Conservation (phyloP, 2,888 invertebrate genomes). For the Drepanosiphum platanoidis region DNA sequence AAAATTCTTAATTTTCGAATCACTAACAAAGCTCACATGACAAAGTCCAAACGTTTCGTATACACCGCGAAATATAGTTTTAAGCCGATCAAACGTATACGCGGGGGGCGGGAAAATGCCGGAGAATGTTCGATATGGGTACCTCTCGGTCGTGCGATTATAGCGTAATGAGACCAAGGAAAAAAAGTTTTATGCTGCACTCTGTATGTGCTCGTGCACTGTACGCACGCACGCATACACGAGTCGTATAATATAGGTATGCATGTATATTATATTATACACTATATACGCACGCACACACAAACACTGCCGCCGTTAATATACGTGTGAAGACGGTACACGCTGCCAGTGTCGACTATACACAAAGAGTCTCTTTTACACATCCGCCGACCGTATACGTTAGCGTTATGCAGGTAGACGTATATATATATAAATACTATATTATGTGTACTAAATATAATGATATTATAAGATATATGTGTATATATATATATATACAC, state of each 20-base stretch:
- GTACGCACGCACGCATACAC: neutral
- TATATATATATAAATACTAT: neutral
- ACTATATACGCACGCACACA: conserved; percentile 12
- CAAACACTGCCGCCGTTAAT: conserved; percentile 21
- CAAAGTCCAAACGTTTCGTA: no score
- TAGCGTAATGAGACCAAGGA: no score
- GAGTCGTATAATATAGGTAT: neutral
- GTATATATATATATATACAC: neutral
- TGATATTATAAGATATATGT: no score
- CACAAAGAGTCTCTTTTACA: conserved; percentile 25
- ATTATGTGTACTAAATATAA: no score
- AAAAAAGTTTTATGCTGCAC: no score
- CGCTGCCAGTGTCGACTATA: neutral
- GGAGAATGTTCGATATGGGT: no score
- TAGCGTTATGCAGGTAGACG: neutral
- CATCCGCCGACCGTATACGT: conserved; percentile 13
- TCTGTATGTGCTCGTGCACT: neutral
- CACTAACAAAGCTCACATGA: no score
- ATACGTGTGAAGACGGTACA: conserved; percentile 42
- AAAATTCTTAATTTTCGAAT: no score
- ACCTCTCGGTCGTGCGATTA: no score
- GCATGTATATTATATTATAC: neutral
- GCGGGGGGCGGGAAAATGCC: no score
- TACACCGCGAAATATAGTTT: no score
- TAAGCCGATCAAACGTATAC: no score